phyloP scores from a whole-genome alignment of 2,797 vertebrate genomes.

The Lagodon rhomboides region DNA sequence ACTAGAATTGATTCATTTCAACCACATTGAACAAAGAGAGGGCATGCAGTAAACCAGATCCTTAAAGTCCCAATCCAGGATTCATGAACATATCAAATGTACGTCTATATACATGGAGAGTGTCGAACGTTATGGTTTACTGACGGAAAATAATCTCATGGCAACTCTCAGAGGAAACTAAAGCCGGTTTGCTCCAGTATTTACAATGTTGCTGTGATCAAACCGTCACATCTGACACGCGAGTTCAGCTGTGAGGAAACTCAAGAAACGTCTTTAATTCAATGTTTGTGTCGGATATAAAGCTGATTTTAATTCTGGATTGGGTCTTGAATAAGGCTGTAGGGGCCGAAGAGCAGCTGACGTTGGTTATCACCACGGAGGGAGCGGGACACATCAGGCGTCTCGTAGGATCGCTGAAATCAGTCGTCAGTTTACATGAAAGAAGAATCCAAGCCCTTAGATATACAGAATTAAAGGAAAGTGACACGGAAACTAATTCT shows the following conservation, averaged over 20 bases:
- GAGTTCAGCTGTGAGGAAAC: constrained; percentile 5
- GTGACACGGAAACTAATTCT: constrained; percentile 26
- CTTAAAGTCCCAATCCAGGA: constrained; percentile 67
- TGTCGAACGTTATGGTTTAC: constrained; percentile 25
- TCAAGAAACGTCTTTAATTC: background rate
- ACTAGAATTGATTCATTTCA: constrained; percentile 58
- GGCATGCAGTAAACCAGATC: constrained; percentile 66
- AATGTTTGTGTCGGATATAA: constrained; percentile 5
- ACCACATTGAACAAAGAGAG: constrained; percentile 59
- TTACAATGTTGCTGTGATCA: constrained; percentile 39
- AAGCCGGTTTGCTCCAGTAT: constrained; percentile 43
- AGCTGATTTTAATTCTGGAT: constrained; percentile 53
- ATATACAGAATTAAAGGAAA: constrained; percentile 50
- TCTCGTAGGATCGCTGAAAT: constrained; percentile 26
- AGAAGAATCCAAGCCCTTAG: constrained; percentile 61
- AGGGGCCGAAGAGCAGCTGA: constrained; percentile 31
- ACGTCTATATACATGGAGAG: constrained; percentile 44
- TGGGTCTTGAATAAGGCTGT: constrained; percentile 44
- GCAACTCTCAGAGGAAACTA: constrained; percentile 21
- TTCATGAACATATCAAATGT: constrained; percentile 28
- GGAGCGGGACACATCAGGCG: constrained; percentile 17
- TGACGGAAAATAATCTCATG: constrained; percentile 44
- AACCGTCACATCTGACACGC: constrained; percentile 8
- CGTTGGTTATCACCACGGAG: constrained; percentile 29
- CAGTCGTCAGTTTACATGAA: constrained; percentile 45